These are phyloP conservation scores for Sclerurus mexicanus DNA, from an alignment of 2,113 vertebrate genomes.

Conservation along the genomic window DNA sequence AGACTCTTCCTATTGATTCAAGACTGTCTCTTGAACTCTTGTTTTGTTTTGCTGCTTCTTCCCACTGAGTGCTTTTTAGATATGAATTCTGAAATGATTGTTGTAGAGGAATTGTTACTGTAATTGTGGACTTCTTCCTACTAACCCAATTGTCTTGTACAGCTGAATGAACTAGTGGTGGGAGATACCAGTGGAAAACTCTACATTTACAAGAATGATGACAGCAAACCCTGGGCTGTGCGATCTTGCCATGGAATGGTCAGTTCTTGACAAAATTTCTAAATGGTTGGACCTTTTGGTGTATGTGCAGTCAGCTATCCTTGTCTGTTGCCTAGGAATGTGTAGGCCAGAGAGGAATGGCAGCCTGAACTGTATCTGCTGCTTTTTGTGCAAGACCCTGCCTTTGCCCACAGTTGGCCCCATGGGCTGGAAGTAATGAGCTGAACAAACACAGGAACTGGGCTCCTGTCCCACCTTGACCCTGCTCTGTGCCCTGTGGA, in stretches of 20 bases:
- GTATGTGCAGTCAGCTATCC: background rate
- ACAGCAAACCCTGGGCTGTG: constrained; percentile 87
- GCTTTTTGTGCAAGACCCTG: background rate
- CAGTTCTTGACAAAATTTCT: constrained; percentile 30
- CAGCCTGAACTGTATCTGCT: background rate
- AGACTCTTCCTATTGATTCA: background rate
- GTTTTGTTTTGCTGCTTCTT: background rate
- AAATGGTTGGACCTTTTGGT: background rate
- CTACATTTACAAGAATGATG: constrained; percentile 91
- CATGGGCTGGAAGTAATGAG: background rate
- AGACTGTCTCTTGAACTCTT: background rate
- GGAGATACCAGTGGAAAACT: constrained; percentile 93
- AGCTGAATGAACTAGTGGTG: constrained; percentile 96
- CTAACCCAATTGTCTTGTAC: constrained; percentile 9
- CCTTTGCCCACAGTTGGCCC: background rate
- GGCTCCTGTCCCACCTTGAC: background rate
- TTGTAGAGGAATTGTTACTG: background rate
- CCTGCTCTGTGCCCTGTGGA: background rate
- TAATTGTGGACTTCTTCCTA: background rate
- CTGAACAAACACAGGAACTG: background rate
- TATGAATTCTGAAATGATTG: background rate
- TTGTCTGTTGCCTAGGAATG: background rate
- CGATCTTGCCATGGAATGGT: constrained; percentile 95
- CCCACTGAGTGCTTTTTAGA: background rate
- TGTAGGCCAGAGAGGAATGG: background rate